Evolutionary conservation across 2,113 vertebrate species (phyloP).

Genomic region (Hyaena hyaena): DNA sequence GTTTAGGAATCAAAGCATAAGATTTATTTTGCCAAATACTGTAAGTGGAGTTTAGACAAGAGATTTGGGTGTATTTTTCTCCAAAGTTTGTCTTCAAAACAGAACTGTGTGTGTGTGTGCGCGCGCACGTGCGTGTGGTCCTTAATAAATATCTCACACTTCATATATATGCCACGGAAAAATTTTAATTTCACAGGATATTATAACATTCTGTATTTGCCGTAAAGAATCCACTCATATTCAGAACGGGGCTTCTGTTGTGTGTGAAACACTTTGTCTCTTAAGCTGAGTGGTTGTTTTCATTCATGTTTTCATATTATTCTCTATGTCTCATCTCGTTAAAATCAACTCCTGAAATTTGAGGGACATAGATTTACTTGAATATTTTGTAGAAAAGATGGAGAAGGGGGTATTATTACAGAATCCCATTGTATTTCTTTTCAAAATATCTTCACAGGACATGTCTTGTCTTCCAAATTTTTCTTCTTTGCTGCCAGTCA

Average conservation of each 20-base stretch:
- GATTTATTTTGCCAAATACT: constrained; percentile 28
- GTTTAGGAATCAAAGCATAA: background rate
- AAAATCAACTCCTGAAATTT: constrained; percentile 13
- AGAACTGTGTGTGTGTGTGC: background rate
- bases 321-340: background rate
- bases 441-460: background rate
- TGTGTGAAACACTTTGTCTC: background rate
- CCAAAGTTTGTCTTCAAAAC: constrained; percentile 28
- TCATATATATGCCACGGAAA: background rate
- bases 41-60: constrained; percentile 29
- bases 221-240: background rate
- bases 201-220: background rate
- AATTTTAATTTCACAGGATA: background rate
- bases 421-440: background rate
- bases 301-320: background rate
- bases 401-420: background rate
- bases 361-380: background rate
- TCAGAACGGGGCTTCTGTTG: background rate
- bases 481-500: background rate
- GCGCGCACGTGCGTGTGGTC: too few species aligned
- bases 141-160: background rate
- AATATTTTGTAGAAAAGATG: background rate
- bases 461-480: background rate
- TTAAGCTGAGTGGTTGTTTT: background rate
- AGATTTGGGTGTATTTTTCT: background rate